Evolutionary conservation across 2,113 vertebrate genomes (phyloP).

Genomic region (Ginglymostoma cirratum): DNA sequence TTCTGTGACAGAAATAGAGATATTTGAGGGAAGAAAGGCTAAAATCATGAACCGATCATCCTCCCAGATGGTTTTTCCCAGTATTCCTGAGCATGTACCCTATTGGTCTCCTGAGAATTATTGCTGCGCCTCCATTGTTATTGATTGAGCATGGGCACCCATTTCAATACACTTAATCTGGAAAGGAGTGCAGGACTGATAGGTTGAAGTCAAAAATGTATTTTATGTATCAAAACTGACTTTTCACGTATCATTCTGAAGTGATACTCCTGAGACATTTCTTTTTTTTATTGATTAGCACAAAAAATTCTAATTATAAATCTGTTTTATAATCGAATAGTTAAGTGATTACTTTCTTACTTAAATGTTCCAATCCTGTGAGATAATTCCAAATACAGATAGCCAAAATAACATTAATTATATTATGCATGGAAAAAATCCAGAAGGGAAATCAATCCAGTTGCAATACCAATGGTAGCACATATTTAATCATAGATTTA

Average conservation of each 20-base stretch:
- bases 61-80: too few relatives aligned
- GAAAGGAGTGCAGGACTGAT: neutral
- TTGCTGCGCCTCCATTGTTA: neutral
- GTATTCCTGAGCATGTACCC: too few relatives aligned
- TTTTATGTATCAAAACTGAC: neutral
- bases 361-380: neutral
- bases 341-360: neutral
- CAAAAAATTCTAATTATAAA: neutral
- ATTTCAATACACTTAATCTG: neutral
- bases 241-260: neutral
- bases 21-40: too few relatives aligned
- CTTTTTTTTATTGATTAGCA: neutral
- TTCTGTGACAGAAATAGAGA: too few relatives aligned
- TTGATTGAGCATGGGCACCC: neutral
- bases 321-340: neutral
- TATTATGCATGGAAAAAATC: neutral
- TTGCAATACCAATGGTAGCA: neutral
- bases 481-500: neutral
- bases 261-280: neutral
- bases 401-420: neutral
- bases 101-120: too few relatives aligned
- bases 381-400: neutral
- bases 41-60: too few relatives aligned
- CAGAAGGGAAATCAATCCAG: neutral
- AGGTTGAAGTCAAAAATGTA: neutral